phyloP scores from a whole-genome alignment of 2,797 vertebrate genomes.

The Nothura maculosa region DNA sequence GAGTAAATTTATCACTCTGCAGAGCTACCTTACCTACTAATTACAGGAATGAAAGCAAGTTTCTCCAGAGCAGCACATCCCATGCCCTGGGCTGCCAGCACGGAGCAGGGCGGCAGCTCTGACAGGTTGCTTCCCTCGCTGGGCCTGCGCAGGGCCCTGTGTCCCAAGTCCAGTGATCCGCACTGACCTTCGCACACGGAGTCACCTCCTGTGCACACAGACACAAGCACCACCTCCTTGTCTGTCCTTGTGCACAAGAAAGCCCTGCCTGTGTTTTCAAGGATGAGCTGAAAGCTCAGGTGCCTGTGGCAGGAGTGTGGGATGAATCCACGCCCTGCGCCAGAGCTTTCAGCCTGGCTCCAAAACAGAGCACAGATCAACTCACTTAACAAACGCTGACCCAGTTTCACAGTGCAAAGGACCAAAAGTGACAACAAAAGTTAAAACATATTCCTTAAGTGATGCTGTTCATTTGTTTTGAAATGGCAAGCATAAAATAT shows the following conservation, averaged over 20 bases:
- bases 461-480: neutral
- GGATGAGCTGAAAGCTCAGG: neutral
- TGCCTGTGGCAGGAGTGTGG: neutral
- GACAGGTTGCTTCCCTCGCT: neutral
- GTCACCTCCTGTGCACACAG: neutral
- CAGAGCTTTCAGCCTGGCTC: neutral
- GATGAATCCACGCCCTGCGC: neutral
- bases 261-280: rapidly evolving
- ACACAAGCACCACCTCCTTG: rapidly evolving
- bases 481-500: neutral
- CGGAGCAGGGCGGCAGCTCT: rapidly evolving
- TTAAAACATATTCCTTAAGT: neutral
- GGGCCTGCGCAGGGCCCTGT: rapidly evolving
- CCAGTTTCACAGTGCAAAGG: constrained; percentile 10
- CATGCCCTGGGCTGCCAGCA: neutral
- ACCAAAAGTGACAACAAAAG: neutral
- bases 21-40: neutral
- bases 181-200: rapidly evolving
- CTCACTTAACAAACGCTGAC: constrained; percentile 20
- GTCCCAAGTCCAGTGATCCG: rapidly evolving
- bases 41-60: constrained; percentile 7
- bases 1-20: constrained; percentile 24
- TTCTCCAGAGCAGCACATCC: neutral
- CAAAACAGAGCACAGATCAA: neutral
- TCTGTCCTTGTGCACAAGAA: rapidly evolving